Percentiles rank a stretch among this genome's conserved stretches.
Evolutionary conservation across 1,140 invertebrate genomes (phyloP).

Genomic region (Drosophila paulistorum): DNA sequence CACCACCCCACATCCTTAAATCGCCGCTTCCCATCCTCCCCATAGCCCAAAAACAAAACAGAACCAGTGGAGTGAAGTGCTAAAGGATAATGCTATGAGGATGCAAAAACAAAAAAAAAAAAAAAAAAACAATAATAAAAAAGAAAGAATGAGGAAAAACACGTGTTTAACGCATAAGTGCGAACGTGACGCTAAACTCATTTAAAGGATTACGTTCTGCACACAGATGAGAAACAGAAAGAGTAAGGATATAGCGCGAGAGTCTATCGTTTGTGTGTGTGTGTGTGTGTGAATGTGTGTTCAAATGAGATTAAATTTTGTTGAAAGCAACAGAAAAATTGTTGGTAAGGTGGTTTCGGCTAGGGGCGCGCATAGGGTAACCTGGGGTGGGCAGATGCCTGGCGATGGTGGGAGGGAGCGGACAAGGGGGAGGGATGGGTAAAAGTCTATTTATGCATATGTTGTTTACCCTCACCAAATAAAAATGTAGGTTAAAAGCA

Average conservation of each 20-base stretch:
- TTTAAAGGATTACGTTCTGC: conserved; percentile 76
- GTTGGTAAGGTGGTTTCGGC: conserved; percentile 40
- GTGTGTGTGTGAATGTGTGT: conserved; percentile 33
- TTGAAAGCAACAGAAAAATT: conserved; percentile 66
- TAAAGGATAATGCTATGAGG: conserved; percentile 69
- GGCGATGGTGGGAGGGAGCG: background rate
- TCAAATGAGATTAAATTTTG: conserved; percentile 77
- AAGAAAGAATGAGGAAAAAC: conserved; percentile 51
- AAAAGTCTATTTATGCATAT: conserved; percentile 60
- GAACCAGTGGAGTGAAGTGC: conserved; percentile 38
- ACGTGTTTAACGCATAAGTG: conserved; percentile 81
- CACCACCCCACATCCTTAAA: background rate
- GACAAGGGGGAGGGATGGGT: conserved; percentile 25
- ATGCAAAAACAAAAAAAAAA: background rate
- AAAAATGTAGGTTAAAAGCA: conserved; percentile 79
- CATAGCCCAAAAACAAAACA: background rate
- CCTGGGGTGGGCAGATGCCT: background rate
- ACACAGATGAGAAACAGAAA: conserved; percentile 44
- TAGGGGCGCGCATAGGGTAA: background rate
- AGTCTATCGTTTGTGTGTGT: conserved; percentile 21
- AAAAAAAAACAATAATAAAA: background rate
- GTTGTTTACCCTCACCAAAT: conserved; percentile 35
- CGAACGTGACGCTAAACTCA: conserved; percentile 81
- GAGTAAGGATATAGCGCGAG: conserved; percentile 10
- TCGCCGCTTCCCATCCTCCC: background rate